phyloP scores from a whole-genome alignment of 2,797 vertebrate genomes.

The Characodon lateralis region DNA sequence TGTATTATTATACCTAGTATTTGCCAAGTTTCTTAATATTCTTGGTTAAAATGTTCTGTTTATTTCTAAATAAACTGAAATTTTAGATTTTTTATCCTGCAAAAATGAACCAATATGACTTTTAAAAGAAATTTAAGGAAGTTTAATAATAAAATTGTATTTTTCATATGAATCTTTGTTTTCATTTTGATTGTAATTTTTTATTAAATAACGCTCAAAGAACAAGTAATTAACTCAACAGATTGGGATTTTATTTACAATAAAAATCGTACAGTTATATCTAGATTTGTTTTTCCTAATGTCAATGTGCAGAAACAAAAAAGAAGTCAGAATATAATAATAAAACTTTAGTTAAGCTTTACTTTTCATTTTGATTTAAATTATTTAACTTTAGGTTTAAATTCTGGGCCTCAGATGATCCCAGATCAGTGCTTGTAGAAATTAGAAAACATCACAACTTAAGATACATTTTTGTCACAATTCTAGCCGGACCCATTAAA shows the following conservation, averaged over 20 bases:
- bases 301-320: not conserved
- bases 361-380: not conserved
- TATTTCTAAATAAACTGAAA: not conserved
- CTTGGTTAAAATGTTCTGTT: not conserved
- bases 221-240: not conserved
- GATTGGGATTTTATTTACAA: not conserved
- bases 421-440: not conserved
- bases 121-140: not conserved
- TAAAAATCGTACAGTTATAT: not conserved
- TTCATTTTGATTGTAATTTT: not conserved
- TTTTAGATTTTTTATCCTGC: not conserved
- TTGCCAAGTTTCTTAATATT: not conserved
- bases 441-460: not conserved
- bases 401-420: not conserved
- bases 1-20: not conserved
- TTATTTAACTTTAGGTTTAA: not conserved
- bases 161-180: not conserved
- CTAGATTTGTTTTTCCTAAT: not conserved
- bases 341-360: not conserved
- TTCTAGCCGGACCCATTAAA: not conserved
- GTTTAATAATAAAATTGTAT: not conserved
- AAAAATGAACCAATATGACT: not conserved
- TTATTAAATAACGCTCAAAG: not conserved
- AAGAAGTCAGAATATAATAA: too few species aligned
- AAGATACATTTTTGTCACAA: too few species aligned